Conservation (phyloP, 1,140 invertebrate species). For the Dolichoris vasculosae region DNA sequence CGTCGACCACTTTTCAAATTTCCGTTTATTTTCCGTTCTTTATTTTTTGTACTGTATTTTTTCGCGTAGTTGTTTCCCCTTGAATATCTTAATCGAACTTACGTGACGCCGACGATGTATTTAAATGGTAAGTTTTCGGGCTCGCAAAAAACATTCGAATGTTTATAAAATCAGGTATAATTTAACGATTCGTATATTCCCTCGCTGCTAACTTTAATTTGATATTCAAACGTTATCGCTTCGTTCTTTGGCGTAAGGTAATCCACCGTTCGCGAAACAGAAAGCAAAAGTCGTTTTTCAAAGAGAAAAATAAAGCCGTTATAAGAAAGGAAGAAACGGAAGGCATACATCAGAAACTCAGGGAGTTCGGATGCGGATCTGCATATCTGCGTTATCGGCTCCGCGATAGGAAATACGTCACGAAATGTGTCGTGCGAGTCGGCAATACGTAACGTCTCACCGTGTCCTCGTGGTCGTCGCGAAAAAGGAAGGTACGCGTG, state of each 20-base stretch:
- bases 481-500: constrained; percentile 42
- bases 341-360: background rate
- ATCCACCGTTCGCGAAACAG: background rate
- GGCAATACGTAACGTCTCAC: constrained; percentile 62
- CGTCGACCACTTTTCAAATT: background rate
- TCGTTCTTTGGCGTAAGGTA: background rate
- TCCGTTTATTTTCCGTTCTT: background rate
- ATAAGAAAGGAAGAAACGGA: background rate
- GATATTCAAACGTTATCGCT: no score
- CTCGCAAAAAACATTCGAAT: background rate
- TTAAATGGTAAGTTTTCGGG: background rate
- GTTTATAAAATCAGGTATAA: background rate
- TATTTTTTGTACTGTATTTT: background rate
- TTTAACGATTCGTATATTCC: background rate
- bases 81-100: background rate
- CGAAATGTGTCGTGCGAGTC: constrained; percentile 64
- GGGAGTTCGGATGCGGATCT: background rate
- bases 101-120: background rate
- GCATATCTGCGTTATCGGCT: background rate
- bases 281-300: background rate
- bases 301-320: no score
- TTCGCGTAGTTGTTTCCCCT: no score
- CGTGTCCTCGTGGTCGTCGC: constrained; percentile 57
- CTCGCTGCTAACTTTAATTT: no score
- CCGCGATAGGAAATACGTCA: constrained; percentile 55